Base-by-base conservation (phyloP, 2,888 invertebrate genomes). In the Gortyna flavago region DNA sequence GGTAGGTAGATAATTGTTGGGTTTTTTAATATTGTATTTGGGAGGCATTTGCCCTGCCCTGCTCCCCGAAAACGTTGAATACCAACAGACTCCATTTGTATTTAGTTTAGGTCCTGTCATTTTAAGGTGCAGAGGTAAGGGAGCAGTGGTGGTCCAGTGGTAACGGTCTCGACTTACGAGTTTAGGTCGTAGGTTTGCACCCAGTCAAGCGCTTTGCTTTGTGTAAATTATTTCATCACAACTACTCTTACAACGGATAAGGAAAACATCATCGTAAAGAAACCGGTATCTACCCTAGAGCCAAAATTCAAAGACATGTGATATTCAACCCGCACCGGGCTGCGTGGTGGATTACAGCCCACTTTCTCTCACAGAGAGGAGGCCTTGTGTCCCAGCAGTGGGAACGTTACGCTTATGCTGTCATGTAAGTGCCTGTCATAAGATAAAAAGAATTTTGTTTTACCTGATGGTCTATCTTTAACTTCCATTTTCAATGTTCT, bases 401-500 rank as follows among this genome's bases (percentile, higher is more conserved):
- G 25, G 9, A 51, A 51, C 51, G 2, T 21, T 48, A 48, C 7
- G 48, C 48, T 51, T 21, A 51, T 2, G 21, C 8, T 25, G 25
- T 48, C 25, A 18, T 25, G 11, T 72, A 6, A 29, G 4, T 9
- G 29, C 11, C 32, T 79, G 32, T 32, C 80, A 11, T 13, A 41
- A 11, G 16, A 65, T 32, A 32, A 78, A 51, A 44, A 69, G n/a
- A 35, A 8, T 48, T 32, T 7, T 21, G 32, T 54, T 57, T 73
- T 79, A 80, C 80, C 72, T 80, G 66, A 29, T 32, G 57, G 2
- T n/a, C 0, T 51, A 7, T 64, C 29, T 64, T 48, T 71, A 57
- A 16, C 18, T 59, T 80, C 69, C 80, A 80, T 81, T 72, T 61
- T 51, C 29, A 57, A 16, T 65, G 16, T 35, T 59, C 35, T 5